Conservation (phyloP, 2,888 invertebrate species). For the Oscheius sp. region DNA sequence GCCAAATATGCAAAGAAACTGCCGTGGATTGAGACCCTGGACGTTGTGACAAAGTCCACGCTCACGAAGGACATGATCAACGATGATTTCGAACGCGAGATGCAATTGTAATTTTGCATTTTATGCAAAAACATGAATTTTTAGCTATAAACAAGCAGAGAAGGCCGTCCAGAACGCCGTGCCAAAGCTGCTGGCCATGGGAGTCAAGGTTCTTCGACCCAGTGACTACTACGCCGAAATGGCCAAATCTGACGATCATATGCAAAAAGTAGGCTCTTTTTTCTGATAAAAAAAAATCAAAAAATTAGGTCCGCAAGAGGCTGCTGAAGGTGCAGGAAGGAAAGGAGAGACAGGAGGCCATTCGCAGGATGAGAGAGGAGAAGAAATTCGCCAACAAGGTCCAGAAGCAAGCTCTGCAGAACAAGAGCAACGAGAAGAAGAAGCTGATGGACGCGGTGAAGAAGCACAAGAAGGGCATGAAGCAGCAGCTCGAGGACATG, state of each 20-base stretch:
- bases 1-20: constrained; percentile 56
- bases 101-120: constrained; percentile 61
- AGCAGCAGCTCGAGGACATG: constrained; percentile 72
- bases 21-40: constrained; percentile 68
- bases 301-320: constrained; percentile 58
- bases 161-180: constrained; percentile 86
- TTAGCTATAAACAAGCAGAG: constrained; percentile 77
- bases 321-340: constrained; percentile 79
- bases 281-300: constrained; percentile 33
- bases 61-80: constrained; percentile 59
- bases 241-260: constrained; percentile 96
- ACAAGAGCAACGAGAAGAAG: constrained; percentile 89
- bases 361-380: constrained; percentile 88
- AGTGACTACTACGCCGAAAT: constrained; percentile 98
- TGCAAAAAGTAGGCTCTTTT: constrained; percentile 83
- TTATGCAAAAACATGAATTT: constrained; percentile 37
- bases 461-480: constrained; percentile 80
- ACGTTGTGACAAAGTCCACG: constrained; percentile 59
- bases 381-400: constrained; percentile 90
- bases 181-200: constrained; percentile 80
- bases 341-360: constrained; percentile 88
- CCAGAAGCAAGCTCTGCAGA: constrained; percentile 76
- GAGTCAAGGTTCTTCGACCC: constrained; percentile 80
- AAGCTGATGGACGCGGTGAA: constrained; percentile 92
- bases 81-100: constrained; percentile 70